Evolutionary conservation across 1,140 invertebrate species (phyloP).

Genomic region (Metopolophium dirhodum): DNA sequence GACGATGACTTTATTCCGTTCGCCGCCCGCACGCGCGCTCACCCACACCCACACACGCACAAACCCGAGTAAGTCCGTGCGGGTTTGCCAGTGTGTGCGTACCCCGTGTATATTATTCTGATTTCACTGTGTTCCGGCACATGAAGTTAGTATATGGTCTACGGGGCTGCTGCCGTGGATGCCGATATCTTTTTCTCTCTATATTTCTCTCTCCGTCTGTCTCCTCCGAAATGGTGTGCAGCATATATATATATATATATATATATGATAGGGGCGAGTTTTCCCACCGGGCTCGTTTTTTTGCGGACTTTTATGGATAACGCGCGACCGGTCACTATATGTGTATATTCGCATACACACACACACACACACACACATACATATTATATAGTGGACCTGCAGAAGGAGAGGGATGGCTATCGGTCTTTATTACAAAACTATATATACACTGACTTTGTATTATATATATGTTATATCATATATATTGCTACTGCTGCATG

Average conservation of each 20-base stretch:
- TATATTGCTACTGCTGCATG: background rate
- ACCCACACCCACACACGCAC: background rate
- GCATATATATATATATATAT: background rate
- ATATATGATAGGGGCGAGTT: constrained; percentile 11
- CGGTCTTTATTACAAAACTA: constrained; percentile 51
- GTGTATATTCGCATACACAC: too few species aligned
- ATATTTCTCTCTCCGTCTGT: background rate
- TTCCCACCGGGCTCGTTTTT: constrained; percentile 55
- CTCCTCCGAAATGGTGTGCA: background rate
- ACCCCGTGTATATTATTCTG: constrained; percentile 38
- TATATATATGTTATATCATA: background rate
- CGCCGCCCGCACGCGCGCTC: background rate
- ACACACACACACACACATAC: too few species aligned
- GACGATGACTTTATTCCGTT: constrained; percentile 45
- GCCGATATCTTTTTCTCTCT: background rate
- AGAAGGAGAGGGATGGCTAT: constrained; percentile 24
- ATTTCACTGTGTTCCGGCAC: constrained; percentile 37
- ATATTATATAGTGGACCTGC: background rate
- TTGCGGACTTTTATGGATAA: constrained; percentile 56
- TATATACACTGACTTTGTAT: background rate
- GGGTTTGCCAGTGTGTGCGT: background rate
- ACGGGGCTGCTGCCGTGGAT: background rate
- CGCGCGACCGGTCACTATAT: constrained; percentile 42
- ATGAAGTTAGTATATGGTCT: background rate
- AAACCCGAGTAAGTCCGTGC: too few species aligned